Conservation (phyloP, 2,888 invertebrate species). For the Hyles lineata region DNA sequence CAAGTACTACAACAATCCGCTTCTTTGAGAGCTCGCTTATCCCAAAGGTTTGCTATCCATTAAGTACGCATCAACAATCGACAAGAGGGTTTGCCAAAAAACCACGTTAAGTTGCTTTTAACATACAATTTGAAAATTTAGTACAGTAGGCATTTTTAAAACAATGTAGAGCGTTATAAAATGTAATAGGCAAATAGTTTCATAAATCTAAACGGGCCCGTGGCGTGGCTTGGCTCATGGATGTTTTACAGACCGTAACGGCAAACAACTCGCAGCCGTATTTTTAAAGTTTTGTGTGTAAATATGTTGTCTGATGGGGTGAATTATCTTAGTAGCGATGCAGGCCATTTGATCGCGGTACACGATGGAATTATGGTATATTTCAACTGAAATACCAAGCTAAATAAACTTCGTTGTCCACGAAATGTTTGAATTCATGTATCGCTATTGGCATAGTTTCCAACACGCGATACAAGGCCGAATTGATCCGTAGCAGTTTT, state of each 20-base stretch:
- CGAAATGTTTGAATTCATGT: conserved; percentile 7
- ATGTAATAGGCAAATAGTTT: conserved; percentile 32
- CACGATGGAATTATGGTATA: background rate
- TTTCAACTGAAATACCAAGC: background rate
- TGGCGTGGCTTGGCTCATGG: conserved; percentile 29
- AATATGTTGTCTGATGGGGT: conserved; percentile 37
- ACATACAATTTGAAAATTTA: background rate
- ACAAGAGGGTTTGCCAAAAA: background rate
- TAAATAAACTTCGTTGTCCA: background rate
- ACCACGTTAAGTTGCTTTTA: background rate
- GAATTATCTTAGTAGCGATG: conserved; percentile 30
- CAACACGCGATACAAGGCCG: conserved; percentile 8
- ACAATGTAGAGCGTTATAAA: background rate
- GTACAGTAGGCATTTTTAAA: background rate
- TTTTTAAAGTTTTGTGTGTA: conserved; percentile 39
- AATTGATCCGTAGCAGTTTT: background rate
- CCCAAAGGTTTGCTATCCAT: background rate
- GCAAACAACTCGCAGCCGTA: conserved; percentile 38
- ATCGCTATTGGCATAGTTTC: conserved; percentile 2
- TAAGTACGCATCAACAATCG: too few species aligned
- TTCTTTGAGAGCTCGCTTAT: background rate
- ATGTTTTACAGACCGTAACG: conserved; percentile 45
- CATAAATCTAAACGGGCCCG: conserved; percentile 42
- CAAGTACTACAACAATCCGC: background rate
- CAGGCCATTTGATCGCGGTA: background rate